Conservation (phyloP, 2,888 invertebrate genomes). For the Drepana falcataria region DNA sequence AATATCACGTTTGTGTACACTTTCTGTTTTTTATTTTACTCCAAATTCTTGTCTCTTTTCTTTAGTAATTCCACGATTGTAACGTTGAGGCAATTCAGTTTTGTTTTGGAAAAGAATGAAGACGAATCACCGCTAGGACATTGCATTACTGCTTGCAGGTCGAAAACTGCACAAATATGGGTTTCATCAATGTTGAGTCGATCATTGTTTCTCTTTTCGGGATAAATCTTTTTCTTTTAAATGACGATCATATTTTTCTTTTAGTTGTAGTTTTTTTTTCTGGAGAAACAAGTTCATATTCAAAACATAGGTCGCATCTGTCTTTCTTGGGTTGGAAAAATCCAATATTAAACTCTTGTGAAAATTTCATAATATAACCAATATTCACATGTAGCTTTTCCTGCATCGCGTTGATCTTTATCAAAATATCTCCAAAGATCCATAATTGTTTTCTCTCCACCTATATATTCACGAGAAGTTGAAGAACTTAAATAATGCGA, state of each 20-base stretch:
- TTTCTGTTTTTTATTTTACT: too few relatives aligned
- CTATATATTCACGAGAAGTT: slow-evolving; percentile 10
- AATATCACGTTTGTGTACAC: too few relatives aligned
- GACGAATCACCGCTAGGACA: slow-evolving; percentile 9
- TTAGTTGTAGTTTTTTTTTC: slow-evolving; percentile 8
- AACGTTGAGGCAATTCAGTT: too few relatives aligned
- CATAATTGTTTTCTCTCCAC: slow-evolving; percentile 9
- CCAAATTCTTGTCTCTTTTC: too few relatives aligned
- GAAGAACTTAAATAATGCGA: slow-evolving; percentile 5
- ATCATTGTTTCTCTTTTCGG: slow-evolving; percentile 18
- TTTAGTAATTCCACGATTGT: too few relatives aligned
- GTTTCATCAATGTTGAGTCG: slow-evolving; percentile 14
- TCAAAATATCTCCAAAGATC: slow-evolving; percentile 13
- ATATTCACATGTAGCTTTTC: slow-evolving; percentile 4
- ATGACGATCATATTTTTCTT: slow-evolving; percentile 17
- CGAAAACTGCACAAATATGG: slow-evolving; percentile 14
- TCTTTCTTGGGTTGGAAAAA: slow-evolving; percentile 24
- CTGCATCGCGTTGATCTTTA: slow-evolving; percentile 8
- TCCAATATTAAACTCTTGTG: slow-evolving; percentile 15
- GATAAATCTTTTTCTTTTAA: slow-evolving; percentile 16
- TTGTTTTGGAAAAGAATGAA: slow-evolving; percentile 11
- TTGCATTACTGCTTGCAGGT: slow-evolving; percentile 19
- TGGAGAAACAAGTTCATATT: slow-evolving; percentile 5
- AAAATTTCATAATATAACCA: slow-evolving; percentile 15
- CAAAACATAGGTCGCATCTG: slow-evolving; percentile 17